Percentiles rank a stretch among this genome's conserved stretches.
Evolutionary conservation across 2,797 vertebrate species (phyloP).

Genomic region (Odontamblyopus rebecca): DNA sequence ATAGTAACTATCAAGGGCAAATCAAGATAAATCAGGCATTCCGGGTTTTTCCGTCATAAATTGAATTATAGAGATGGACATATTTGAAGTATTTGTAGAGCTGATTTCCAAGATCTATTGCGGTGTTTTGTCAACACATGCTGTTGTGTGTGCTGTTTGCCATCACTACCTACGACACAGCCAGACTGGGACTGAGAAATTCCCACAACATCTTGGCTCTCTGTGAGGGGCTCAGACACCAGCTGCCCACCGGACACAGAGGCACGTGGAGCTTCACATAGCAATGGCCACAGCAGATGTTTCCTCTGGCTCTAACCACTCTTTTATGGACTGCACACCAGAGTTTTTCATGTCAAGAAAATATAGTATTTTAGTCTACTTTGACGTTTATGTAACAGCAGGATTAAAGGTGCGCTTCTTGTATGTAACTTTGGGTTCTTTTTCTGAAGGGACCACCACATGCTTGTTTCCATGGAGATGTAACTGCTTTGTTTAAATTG

Average conservation of each 20-base stretch:
- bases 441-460: not conserved
- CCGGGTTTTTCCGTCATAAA: not conserved
- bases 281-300: constrained; percentile 20
- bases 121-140: constrained; percentile 21
- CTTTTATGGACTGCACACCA: constrained; percentile 6
- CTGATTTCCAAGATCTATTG: not conserved
- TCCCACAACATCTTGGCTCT: constrained; percentile 31
- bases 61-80: no score
- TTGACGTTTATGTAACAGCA: not conserved
- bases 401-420: not conserved
- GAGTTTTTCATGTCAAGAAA: not conserved
- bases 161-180: constrained; percentile 42
- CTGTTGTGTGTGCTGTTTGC: constrained; percentile 35
- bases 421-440: not conserved
- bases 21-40: not conserved
- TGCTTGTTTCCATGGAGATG: no score
- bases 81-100: not conserved
- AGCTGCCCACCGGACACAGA: constrained; percentile 34
- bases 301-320: constrained; percentile 5
- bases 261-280: constrained; percentile 25
- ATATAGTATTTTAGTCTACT: not conserved
- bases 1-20: no score
- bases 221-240: constrained; percentile 26
- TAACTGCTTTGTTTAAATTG: no score
- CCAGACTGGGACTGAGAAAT: constrained; percentile 36